Base-by-base conservation (phyloP, 2,888 invertebrate genomes). In the Tribolium freemani region DNA sequence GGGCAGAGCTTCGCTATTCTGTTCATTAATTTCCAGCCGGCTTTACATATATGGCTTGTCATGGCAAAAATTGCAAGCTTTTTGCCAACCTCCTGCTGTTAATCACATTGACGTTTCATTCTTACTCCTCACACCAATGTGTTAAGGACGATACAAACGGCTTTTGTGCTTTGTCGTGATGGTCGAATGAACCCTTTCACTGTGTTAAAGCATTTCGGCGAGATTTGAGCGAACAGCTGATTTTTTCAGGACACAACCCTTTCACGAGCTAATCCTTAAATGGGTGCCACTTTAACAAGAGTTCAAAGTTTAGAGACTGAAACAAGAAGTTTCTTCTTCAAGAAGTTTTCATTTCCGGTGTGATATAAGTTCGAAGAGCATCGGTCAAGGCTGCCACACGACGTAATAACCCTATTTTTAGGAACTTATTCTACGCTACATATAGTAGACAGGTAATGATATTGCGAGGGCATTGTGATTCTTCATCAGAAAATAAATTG, bases 111-210 rank as follows among this genome's bases (percentile, higher is more conserved):
- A 57, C 50, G 38, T 68, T 57, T 57, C 50, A 57, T 50, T 57
- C 26, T 46, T 31, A 16, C 13, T 67, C 67, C 54, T 38, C 8
- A 31, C 46, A 9, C 13, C 26, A 10, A 26, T 48, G 46, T 20
- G 46, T 57, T 60, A 30, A 20, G 53, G 16, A 38, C 69, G 58
- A 53, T 13, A 70, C 58, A 68, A 63, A 61, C 72, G 63, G 68
- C 68, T 69, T 72, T 72, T 72, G 69, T 60, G 50, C 63, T 63
- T 51, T 71, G 53, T 63, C 53, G 67, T 50, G 68, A 69, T 63
- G 60, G 72, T 53, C 57, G 61, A 68, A 63, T 63, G 69, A 46
- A 13, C 63, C 44, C 68, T 68, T 68, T 68, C 68, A 68, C 21
- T 44, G 63, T 48, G 30, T 48, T 21, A 13, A 67, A 67, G 48